These are phyloP conservation scores for Galendromus occidentalis DNA, from an alignment of 1,140 invertebrate species.

Conservation along the genomic window DNA sequence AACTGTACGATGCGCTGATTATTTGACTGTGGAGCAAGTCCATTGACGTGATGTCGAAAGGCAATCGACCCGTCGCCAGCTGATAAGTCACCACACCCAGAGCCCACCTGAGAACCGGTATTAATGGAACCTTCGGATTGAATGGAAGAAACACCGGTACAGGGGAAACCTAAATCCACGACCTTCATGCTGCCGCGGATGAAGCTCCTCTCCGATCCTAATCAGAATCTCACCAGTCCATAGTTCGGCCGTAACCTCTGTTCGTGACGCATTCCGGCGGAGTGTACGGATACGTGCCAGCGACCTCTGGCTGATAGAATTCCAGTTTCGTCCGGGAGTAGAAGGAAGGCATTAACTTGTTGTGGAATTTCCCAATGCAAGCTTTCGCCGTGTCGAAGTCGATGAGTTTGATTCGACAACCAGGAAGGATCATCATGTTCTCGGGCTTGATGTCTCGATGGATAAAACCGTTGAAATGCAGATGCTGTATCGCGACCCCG, in stretches of 20 bases:
- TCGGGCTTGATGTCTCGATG: background rate
- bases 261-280: background rate
- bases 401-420: background rate
- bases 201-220: too few relatives aligned
- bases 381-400: background rate
- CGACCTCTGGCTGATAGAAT: background rate
- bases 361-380: background rate
- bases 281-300: background rate
- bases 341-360: background rate
- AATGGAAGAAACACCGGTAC: too few relatives aligned
- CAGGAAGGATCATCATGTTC: conserved; percentile 3
- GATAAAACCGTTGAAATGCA: conserved; percentile 1
- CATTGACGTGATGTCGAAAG: background rate
- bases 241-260: background rate
- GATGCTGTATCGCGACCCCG: background rate
- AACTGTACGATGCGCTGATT: background rate
- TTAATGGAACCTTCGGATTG: too few relatives aligned
- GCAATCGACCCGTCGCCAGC: background rate
- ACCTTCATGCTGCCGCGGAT: too few relatives aligned
- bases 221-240: background rate
- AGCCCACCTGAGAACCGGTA: background rate
- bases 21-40: background rate
- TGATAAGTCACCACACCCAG: background rate
- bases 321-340: background rate
- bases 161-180: too few relatives aligned